These are phyloP conservation scores for Maniola jurtina DNA, from an alignment of 1,140 invertebrate genomes.

Conservation along the genomic window DNA sequence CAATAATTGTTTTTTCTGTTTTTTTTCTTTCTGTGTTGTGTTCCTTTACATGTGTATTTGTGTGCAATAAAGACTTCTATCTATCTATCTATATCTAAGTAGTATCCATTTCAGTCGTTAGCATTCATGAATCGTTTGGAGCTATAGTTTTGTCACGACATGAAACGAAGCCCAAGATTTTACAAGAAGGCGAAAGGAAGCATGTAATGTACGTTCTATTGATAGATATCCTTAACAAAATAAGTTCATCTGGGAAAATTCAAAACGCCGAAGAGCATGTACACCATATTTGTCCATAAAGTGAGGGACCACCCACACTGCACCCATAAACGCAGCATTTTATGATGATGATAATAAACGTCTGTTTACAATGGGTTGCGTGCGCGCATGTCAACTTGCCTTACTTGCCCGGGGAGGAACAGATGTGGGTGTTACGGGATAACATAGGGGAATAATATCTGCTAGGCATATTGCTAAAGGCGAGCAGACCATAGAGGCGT, in stretches of 20 bases:
- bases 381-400: constrained; percentile 38
- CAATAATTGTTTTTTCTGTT: too few relatives aligned
- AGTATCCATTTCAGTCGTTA: too few relatives aligned
- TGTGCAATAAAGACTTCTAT: too few relatives aligned
- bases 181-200: too few relatives aligned
- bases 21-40: too few relatives aligned
- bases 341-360: constrained; percentile 55
- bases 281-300: constrained; percentile 42
- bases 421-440: constrained; percentile 18
- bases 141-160: too few relatives aligned
- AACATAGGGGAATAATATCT: background rate
- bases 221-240: constrained; percentile 7
- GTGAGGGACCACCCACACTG: constrained; percentile 57
- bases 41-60: too few relatives aligned
- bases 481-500: too few relatives aligned
- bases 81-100: too few relatives aligned
- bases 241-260: constrained; percentile 7
- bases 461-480: too few relatives aligned
- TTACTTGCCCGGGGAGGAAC: constrained; percentile 3
- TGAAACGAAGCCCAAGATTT: too few relatives aligned
- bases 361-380: constrained; percentile 47
- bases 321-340: constrained; percentile 55
- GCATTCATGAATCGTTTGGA: too few relatives aligned
- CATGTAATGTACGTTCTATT: background rate
- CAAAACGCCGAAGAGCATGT: background rate